Base-by-base conservation (phyloP, 2,888 invertebrate genomes). In the Leptopilina myrica region DNA sequence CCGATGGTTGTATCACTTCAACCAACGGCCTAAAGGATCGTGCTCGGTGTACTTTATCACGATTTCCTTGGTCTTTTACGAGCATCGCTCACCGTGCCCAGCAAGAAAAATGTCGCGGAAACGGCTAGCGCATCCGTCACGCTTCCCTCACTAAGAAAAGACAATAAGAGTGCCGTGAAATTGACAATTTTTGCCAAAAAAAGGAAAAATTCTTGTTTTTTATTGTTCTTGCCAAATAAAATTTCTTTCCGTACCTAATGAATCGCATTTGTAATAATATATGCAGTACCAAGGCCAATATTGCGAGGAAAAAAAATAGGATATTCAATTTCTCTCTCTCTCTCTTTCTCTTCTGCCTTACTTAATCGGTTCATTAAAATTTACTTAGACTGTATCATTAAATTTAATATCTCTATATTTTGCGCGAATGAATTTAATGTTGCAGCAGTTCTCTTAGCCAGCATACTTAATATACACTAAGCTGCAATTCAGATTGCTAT, bases 111-210 rank as follows among this genome's bases (percentile, higher is more conserved):
- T 84, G 81, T 83, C 83, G 76, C 77, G 82, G 80, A 81, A 85
- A 82, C 80, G 80, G 77, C 78, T 75, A 77, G 64, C n/a, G 64
- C n/a, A 65, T 77, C 76, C 81, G 82, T 83, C 84, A 84, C 82
- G 83, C 82, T 82, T 77, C 64, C 80, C 78, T 80, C 84, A 33
- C 33, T 33, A 2, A 33, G 33, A 33, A 33, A 33, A 33, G 75
- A 78, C 79, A 80, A 69, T 81, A 84, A 81, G 80, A 79, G 80
- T 56, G 73, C 73, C 85, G 84, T 82, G 85, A 86, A 85, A 86
- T 86, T 85, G 84, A 64, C 75, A 80, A 83, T 84, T 84, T 49
- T 83, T 79, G 80, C 79, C 62, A 76, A 80, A 78, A 76, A 81
- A 59, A 82, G 20, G 20, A 20, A 20, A 20, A 80, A 66, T 80